These are phyloP conservation scores for Mustela lutreola DNA, from an alignment of 2,113 vertebrate genomes.

Conservation along the genomic window DNA sequence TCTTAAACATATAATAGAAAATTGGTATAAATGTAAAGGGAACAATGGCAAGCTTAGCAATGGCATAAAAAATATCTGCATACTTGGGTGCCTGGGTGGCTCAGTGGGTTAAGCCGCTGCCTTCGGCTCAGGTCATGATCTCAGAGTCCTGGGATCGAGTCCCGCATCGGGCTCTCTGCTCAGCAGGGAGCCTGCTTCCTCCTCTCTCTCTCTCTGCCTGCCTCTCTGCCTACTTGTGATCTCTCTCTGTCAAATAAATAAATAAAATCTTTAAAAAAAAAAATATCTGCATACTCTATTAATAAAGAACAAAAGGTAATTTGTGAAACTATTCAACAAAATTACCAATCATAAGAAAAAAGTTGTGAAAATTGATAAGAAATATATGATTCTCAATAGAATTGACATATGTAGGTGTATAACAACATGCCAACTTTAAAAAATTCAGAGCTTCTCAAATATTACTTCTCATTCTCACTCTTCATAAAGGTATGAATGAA, in stretches of 20 bases:
- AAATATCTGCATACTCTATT: background rate
- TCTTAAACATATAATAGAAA: background rate
- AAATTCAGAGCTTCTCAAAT: background rate
- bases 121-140: no score
- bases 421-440: background rate
- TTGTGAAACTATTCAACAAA: background rate
- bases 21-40: background rate
- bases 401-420: background rate
- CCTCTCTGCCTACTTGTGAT: no score
- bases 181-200: no score
- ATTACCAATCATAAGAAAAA: background rate
- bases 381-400: background rate
- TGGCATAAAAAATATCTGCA: background rate
- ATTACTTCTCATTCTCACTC: background rate
- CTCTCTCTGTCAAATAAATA: no score
- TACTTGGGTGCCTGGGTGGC: no score
- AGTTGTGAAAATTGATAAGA: background rate
- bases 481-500: background rate
- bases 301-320: background rate
- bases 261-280: no score
- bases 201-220: no score
- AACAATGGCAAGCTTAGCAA: background rate
- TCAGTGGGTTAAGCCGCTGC: no score
- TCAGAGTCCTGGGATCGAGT: no score
- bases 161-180: no score